These are phyloP conservation scores for Dissostichus mawsoni DNA, from an alignment of 2,113 vertebrate genomes.

Conservation along the genomic window DNA sequence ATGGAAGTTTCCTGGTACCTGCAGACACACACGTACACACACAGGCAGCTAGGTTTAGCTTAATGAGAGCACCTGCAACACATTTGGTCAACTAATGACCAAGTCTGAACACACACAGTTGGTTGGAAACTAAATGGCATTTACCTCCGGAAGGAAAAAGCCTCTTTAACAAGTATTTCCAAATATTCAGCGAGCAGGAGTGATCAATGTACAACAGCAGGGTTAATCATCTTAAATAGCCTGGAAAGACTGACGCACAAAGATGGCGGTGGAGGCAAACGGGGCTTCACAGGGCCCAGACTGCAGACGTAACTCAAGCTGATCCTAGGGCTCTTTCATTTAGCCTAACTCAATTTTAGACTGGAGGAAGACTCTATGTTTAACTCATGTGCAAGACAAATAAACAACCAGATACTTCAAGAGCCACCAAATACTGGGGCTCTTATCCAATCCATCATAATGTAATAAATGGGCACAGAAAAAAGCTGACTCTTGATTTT, in stretches of 20 bases:
- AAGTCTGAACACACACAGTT: neutral
- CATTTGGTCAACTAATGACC: conserved; percentile 56
- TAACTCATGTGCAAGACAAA: conserved; percentile 33
- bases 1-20: conserved; percentile 99
- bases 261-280: conserved; percentile 21
- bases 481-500: neutral
- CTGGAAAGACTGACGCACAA: conserved; percentile 69
- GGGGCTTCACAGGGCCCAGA: conserved; percentile 10
- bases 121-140: conserved; percentile 45
- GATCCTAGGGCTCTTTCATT: conserved; percentile 33
- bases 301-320: conserved; percentile 43
- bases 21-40: conserved; percentile 10
- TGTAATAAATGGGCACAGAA: conserved; percentile 2
- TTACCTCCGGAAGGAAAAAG: conserved; percentile 17
- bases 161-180: conserved; percentile 12
- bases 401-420: conserved; percentile 6
- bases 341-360: conserved; percentile 55
- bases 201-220: conserved; percentile 48
- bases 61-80: conserved; percentile 21
- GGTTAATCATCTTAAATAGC: conserved; percentile 72
- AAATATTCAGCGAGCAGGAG: conserved; percentile 26
- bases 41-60: neutral
- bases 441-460: neutral
- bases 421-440: neutral
- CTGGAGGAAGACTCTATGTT: conserved; percentile 28